Evolutionary conservation across 2,113 vertebrate genomes (phyloP), one percentile per base, ranked within the genome.

Genomic region (Lepisosteus oculatus): DNA sequence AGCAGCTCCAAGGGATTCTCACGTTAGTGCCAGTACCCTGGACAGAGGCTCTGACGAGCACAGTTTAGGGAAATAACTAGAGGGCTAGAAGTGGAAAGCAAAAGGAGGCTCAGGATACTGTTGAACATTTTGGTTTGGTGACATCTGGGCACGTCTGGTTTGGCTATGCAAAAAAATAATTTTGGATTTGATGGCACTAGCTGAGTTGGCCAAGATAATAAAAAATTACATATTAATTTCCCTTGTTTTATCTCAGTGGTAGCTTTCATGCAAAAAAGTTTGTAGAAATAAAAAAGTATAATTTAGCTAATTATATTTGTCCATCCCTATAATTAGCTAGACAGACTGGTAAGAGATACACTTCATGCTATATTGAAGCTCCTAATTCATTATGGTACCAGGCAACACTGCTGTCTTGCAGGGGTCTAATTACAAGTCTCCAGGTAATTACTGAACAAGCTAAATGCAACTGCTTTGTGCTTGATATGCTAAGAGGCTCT

Each of bases 391-490:
- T 59, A 72, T 51, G n/a, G n/a, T 73, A 67, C 56, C 56, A 67
- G 65, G 65, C 72, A 67, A 29, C 44, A 14, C 12, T 15, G 57
- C 61, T 61, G 65, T 17, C 71, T 72, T 13, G 43, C 51, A 65
- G 29, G 47, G 47, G 51, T 61, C n/a, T 73, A 73, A 73, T 73
- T 73, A 67, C 72, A 57, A 68, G 55, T 73, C 65, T 62, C 56
- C 65, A 61, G 65, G 66, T 73, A 68, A 68, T 61, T 73, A 62
- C 44, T 68, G 67, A 68, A 68, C 65, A 62, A 73, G 65, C 55
- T 29, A n/a, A 61, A 67, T 11, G 61, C 56, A 68, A 68, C 51
- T 55, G 13, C 61, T 65, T 62, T 44, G 45, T 61, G 57, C 65
- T 67, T 67, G 51, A 15, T 62, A 41, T 71, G 61, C 67, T 51